Conservation (phyloP, 2,113 vertebrate species). For the Macaca mulatta region DNA sequence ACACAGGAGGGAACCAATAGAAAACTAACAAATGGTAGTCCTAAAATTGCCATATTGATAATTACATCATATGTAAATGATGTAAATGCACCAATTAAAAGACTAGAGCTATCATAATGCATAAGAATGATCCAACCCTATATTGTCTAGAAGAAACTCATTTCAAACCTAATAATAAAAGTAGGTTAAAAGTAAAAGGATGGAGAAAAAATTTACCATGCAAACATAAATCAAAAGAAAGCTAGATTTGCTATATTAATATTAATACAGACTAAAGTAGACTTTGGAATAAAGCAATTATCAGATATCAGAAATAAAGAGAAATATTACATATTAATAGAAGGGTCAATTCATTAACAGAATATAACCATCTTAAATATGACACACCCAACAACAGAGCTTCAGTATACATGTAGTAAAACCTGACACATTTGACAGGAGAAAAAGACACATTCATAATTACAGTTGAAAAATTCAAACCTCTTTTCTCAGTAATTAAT, state of each 20-base stretch:
- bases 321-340: background rate
- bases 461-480: background rate
- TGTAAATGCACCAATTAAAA: background rate
- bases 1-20: background rate
- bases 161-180: background rate
- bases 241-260: background rate
- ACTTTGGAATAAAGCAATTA: background rate
- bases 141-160: background rate
- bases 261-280: background rate
- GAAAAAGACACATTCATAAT: background rate
- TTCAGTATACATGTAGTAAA: background rate
- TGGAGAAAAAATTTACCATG: background rate
- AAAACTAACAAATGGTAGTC: background rate
- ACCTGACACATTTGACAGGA: background rate
- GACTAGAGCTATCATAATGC: background rate
- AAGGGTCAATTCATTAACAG: background rate
- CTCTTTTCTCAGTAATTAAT: background rate
- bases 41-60: background rate
- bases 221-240: background rate
- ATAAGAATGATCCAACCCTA: background rate
- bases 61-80: background rate
- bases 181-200: background rate
- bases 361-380: background rate
- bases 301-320: background rate
- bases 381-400: background rate